Evolutionary conservation across 2,797 vertebrate species (phyloP), one percentile per base, ranked within the genome.

Genomic region (Gallinago stenura): DNA sequence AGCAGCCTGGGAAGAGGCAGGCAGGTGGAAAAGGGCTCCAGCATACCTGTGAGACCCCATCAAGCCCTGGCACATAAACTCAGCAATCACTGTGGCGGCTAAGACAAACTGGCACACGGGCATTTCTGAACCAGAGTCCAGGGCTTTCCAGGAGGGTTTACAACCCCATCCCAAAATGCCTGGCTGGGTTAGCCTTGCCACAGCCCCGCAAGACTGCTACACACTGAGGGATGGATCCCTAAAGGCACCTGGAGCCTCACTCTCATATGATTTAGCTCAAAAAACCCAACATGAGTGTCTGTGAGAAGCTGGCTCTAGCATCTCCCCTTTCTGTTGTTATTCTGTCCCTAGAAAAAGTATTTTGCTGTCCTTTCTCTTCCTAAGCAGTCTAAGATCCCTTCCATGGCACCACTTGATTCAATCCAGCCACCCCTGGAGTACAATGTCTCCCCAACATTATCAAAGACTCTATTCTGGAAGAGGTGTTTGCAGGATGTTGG

Each of bases 361-460:
- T 84, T 65, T 69, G 22, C 31, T 80, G 33, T 80, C 19, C 54
- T 87, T 82, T 88, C 28, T 68, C 39, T 68, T 93, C n/a, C 53
- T 78, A 60, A 81, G 28, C 11, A 64, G 48, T 24, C 31, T 5
- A 33, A 75, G 22, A 56, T n/a, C 83, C 31, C 43, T 84, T 78
- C 35, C 45, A 64, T 30, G 41, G 25, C 17, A 73, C 15, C 41
- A 20, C 21, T 41, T 31, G 12, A 31, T 60, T 77, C 57, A 78
- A 5, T 12, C 37, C n/a, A 89, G 33, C 26, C 31, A 62, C 15
- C 5, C 19, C 16, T 33, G 18, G 66, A 31, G 7, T 13, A 66
- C 24, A 11, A 3, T 0, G 0, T 25, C 12, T 56, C 45, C 39
- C 50, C 65, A 79, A 0, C 4, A 4, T 45, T 37, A 83, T 10